These are phyloP conservation scores for Cheumatopsyche charites DNA, from an alignment of 1,140 invertebrate species.

Conservation along the genomic window DNA sequence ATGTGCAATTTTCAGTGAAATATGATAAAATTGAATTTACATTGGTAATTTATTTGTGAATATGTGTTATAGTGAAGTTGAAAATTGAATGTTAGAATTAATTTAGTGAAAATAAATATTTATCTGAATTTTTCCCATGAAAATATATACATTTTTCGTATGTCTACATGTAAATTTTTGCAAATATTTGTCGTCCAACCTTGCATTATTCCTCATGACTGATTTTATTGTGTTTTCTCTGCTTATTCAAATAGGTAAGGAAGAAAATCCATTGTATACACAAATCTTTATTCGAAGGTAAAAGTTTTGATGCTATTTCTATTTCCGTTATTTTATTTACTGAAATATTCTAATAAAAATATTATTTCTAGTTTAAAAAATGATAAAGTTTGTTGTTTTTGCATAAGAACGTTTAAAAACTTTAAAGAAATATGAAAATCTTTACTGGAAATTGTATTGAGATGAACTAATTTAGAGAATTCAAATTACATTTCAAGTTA, in stretches of 20 bases:
- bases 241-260: conserved; percentile 47
- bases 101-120: too few relatives aligned
- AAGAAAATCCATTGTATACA: conserved; percentile 35
- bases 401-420: not conserved
- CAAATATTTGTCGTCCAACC: conserved; percentile 43
- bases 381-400: too few relatives aligned
- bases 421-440: not conserved
- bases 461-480: too few relatives aligned
- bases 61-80: too few relatives aligned
- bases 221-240: conserved; percentile 48
- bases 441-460: too few relatives aligned
- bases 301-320: conserved; percentile 23
- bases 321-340: too few relatives aligned
- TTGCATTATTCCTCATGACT: conserved; percentile 47
- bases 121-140: not conserved
- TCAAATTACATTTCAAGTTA: too few relatives aligned
- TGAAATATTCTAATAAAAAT: too few relatives aligned
- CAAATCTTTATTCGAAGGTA: not conserved
- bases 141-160: not conserved
- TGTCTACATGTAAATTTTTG: not conserved
- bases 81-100: too few relatives aligned
- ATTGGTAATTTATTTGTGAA: too few relatives aligned
- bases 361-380: too few relatives aligned
- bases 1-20: not conserved
- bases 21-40: too few relatives aligned